These are phyloP conservation scores for Lapara coniferarum DNA, from an alignment of 2,888 invertebrate species.

Conservation along the genomic window DNA sequence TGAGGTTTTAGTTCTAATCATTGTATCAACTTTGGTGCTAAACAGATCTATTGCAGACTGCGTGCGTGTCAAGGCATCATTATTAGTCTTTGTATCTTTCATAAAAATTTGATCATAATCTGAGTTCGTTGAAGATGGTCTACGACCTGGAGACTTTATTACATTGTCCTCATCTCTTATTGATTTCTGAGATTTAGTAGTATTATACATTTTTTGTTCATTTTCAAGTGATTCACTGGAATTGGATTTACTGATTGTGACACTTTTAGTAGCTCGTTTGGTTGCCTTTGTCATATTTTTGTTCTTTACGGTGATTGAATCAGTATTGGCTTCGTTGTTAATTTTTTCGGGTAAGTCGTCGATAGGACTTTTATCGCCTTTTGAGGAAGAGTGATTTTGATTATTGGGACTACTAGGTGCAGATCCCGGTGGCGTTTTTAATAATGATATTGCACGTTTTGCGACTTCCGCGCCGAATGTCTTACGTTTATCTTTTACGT, in stretches of 20 bases:
- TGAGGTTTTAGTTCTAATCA: slow-evolving; percentile 28
- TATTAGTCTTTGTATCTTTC: slow-evolving; percentile 49
- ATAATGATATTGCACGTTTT: slow-evolving; percentile 59
- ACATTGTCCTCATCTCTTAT: slow-evolving; percentile 63
- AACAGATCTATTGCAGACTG: slow-evolving; percentile 57
- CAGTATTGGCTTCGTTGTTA: background rate
- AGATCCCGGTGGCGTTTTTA: slow-evolving; percentile 69
- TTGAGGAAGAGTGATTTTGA: slow-evolving; percentile 36
- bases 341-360: background rate
- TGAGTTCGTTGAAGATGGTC: slow-evolving; percentile 60
- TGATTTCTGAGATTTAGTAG: slow-evolving; percentile 45
- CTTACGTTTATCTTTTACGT: slow-evolving; percentile 50
- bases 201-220: slow-evolving; percentile 50
- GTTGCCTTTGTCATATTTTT: slow-evolving; percentile 1
- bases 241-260: slow-evolving; percentile 37
- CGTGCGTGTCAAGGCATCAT: slow-evolving; percentile 48
- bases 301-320: background rate
- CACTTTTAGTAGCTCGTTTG: slow-evolving; percentile 32
- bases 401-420: slow-evolving; percentile 52
- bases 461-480: slow-evolving; percentile 53
- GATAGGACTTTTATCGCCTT: slow-evolving; percentile 30
- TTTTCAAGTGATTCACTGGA: slow-evolving; percentile 52
- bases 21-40: slow-evolving; percentile 37
- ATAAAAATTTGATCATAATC: slow-evolving; percentile 46
- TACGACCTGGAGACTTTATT: slow-evolving; percentile 68